Base-by-base conservation (phyloP, 2,797 vertebrate genomes). In the Halcyon chelicuti region DNA sequence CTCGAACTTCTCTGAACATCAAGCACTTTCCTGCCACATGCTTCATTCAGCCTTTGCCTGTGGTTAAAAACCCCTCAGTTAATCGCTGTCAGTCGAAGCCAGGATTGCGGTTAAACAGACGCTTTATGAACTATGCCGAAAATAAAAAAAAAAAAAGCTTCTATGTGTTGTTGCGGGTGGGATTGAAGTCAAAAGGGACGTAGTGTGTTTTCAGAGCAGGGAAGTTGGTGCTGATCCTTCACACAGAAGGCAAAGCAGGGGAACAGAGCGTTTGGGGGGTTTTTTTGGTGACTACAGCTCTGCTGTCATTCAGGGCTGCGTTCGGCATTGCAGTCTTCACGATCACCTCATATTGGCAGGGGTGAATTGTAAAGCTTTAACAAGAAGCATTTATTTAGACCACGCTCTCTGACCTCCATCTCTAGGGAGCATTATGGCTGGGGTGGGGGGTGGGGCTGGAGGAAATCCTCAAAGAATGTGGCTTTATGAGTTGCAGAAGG, bases 301-400 rank as follows among this genome's bases (percentile, higher is more conserved):
- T 86, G 58, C 47, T 87, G 57, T 23, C 88, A 62, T 72, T 90
- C 29, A 19, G 35, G 25, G 8, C 54, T 18, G 26, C 7, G 5
- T 19, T 55, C 0, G 0, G 33, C 42, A 14, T 10, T 52, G n/a
- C 60, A 39, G 54, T 22, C 61, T 65, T 70, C 29, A 44, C 23
- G 35, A 70, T 2, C 0, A 0, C 47, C 81, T 86, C 15, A 0
- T 44, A 37, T n/a, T 82, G 67, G 54, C 52, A 46, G 84, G 57
- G 67, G 33, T 63, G 57, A 82, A 88, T 76, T 72, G 76, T 80
- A 42, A 92, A 72, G 61, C 71, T 91, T 55, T 39, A 68, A 85
- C 71, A 85, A 90, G 83, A 54, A 65, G 57, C 39, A 8, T 94
- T 89, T 71, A 66, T 88, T 86, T 35, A 87, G 88, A 40, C 26